phyloP scores from a whole-genome alignment of 2,797 vertebrate species.

The Pseudocheirus occidentalis region DNA sequence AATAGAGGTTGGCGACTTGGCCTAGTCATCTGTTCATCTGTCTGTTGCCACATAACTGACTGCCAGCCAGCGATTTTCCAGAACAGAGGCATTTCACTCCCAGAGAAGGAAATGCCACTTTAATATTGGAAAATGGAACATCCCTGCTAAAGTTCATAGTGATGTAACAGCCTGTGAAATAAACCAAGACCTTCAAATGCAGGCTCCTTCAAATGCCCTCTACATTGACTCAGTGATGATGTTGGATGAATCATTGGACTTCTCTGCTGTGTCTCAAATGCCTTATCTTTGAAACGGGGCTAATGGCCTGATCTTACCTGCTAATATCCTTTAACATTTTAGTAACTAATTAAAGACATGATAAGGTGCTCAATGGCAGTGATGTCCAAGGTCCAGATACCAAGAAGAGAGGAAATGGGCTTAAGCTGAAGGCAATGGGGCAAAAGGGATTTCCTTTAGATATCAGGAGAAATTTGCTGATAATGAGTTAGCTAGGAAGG shows the following conservation, averaged over 20 bases:
- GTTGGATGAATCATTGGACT: neutral
- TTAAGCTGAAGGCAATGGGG: neutral
- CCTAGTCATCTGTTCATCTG: neutral
- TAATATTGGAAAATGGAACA: neutral
- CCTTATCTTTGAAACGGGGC: constrained; percentile 43
- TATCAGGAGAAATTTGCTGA: neutral
- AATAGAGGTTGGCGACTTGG: neutral
- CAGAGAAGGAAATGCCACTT: neutral
- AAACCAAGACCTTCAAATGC: neutral
- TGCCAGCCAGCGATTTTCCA: neutral
- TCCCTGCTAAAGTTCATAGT: neutral
- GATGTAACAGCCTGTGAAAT: neutral
- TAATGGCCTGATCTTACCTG: constrained; percentile 12
- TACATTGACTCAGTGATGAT: neutral
- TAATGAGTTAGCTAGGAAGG: neutral
- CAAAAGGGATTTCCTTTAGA: neutral
- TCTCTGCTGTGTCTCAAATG: neutral
- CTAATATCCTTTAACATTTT: neutral
- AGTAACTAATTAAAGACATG: neutral
- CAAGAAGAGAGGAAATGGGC: neutral
- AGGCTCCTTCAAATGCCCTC: neutral
- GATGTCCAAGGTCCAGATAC: neutral
- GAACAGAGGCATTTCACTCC: too few species aligned
- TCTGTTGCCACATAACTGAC: neutral
- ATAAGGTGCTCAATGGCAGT: neutral